Conservation (phyloP, 2,888 invertebrate species). For the Prosapia bicincta region DNA sequence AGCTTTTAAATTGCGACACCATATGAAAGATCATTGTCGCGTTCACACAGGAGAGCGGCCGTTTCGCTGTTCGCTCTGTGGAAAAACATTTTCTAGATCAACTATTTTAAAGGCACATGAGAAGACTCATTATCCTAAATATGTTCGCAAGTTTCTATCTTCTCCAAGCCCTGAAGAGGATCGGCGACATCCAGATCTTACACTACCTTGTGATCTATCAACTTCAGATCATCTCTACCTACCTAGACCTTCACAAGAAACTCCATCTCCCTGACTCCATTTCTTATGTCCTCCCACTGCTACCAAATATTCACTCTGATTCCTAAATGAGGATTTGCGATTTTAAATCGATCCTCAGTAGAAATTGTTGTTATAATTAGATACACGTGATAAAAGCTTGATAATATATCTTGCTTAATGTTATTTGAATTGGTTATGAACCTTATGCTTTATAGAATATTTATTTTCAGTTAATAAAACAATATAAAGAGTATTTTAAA, state of each 20-base stretch:
- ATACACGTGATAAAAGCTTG: not conserved
- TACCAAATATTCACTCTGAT: conserved; percentile 29
- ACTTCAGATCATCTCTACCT: conserved; percentile 38
- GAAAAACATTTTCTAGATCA: conserved; percentile 86
- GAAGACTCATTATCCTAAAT: conserved; percentile 90
- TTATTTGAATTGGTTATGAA: not conserved
- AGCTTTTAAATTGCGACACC: conserved; percentile 87
- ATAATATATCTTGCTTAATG: not conserved
- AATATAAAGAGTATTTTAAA: not conserved
- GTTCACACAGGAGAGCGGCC: conserved; percentile 90
- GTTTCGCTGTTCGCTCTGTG: conserved; percentile 84
- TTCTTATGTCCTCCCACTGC: conserved; percentile 28
- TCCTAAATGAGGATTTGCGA: conserved; percentile 26
- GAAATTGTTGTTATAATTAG: not conserved
- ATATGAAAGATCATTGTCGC: conserved; percentile 93
- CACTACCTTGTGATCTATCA: conserved; percentile 40
- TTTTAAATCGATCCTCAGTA: conserved; percentile 22
- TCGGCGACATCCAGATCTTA: conserved; percentile 50
- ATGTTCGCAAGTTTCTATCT: conserved; percentile 83
- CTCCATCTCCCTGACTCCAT: conserved; percentile 38
- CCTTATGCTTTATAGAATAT: not conserved
- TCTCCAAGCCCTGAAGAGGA: conserved; percentile 58
- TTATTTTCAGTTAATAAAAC: conserved; percentile 5
- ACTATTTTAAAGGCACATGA: conserved; percentile 90
- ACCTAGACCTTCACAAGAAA: conserved; percentile 32